Conservation (phyloP, 2,888 invertebrate genomes). For the Cryptocheilus praepositus region DNA sequence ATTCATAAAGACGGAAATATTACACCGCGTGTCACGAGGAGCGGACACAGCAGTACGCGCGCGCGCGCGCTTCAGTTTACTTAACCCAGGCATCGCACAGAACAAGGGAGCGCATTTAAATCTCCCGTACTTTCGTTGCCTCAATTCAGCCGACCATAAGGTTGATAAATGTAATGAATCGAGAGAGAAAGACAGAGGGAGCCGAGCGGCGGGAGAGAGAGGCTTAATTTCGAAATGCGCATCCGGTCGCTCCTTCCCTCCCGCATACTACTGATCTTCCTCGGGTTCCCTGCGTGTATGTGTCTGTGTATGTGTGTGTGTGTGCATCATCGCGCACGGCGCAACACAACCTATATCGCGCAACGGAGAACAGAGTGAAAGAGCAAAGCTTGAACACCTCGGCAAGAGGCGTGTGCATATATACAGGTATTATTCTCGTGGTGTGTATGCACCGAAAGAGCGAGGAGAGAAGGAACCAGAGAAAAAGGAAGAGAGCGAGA, state of each 20-base stretch:
- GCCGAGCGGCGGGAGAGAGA: slow-evolving; percentile 23
- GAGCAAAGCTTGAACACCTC: background rate
- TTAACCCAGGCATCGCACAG: too few species aligned
- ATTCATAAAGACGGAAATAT: too few species aligned
- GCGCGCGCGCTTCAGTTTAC: too few species aligned
- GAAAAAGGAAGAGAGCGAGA: slow-evolving; percentile 14
- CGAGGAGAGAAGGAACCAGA: slow-evolving; percentile 5
- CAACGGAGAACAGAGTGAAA: background rate
- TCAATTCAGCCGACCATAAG: too few species aligned
- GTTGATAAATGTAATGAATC: too few species aligned
- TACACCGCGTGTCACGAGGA: too few species aligned
- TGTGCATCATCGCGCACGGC: background rate
- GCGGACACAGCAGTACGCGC: too few species aligned
- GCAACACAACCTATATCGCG: slow-evolving; percentile 6
- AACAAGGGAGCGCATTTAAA: too few species aligned
- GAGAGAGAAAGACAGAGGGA: slow-evolving; percentile 1
- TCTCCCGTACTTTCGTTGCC: too few species aligned
- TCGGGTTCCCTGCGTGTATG: background rate
- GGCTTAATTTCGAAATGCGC: slow-evolving; percentile 19
- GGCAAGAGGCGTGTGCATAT: background rate
- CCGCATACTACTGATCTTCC: slow-evolving; percentile 2
- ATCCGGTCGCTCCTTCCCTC: background rate
- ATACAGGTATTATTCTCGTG: slow-evolving; percentile 1
- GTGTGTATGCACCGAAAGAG: slow-evolving; percentile 1
- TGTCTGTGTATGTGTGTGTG: background rate